Evolutionary conservation across 1,140 invertebrate genomes (phyloP).

Genomic region (Aphidius ervi): DNA sequence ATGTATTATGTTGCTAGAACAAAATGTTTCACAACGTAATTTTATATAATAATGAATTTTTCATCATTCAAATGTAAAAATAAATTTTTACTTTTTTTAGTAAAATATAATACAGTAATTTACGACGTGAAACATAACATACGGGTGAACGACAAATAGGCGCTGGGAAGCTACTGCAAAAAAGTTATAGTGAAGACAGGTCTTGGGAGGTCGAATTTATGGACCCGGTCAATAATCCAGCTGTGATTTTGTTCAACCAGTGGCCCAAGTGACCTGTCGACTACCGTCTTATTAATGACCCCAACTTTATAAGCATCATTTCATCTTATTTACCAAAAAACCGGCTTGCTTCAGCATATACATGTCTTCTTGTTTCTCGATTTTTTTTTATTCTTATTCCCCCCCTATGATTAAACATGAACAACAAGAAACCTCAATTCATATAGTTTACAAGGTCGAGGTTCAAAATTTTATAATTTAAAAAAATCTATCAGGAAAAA

Average conservation of each 20-base stretch:
- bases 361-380: neutral
- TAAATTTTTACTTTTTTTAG: too few relatives aligned
- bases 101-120: too few relatives aligned
- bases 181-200: neutral
- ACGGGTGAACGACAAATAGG: too few relatives aligned
- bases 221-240: neutral
- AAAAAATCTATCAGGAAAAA: neutral
- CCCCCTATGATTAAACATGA: neutral
- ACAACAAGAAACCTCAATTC: neutral
- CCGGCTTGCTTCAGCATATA: neutral
- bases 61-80: too few relatives aligned
- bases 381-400: neutral
- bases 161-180: too few relatives aligned
- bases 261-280: constrained; percentile 2
- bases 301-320: constrained; percentile 2
- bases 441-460: neutral
- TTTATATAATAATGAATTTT: too few relatives aligned
- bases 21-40: too few relatives aligned
- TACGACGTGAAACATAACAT: too few relatives aligned
- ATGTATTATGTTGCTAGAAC: too few relatives aligned
- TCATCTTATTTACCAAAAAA: neutral
- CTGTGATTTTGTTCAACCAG: constrained; percentile 1
- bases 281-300: constrained; percentile 14
- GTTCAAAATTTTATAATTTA: constrained; percentile 7
- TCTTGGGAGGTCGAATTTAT: neutral